Conservation (phyloP, 2,113 vertebrate genomes). For the Chloebia gouldiae region DNA sequence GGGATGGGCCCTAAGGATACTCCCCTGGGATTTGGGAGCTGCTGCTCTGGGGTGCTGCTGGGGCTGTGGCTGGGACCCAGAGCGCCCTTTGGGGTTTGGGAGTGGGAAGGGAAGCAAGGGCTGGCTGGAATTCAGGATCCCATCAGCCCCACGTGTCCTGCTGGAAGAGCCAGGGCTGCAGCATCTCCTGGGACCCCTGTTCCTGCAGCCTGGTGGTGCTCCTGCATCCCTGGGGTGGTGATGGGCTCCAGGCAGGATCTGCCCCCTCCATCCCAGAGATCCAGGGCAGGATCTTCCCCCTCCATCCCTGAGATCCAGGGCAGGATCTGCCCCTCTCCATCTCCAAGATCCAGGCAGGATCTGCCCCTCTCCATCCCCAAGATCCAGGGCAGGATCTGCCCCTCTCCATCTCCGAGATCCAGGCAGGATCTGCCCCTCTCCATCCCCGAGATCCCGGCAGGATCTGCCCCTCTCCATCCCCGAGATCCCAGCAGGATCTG, state of each 20-base stretch:
- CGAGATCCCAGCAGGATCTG: neutral
- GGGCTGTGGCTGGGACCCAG: neutral
- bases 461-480: neutral
- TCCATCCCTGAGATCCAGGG: neutral
- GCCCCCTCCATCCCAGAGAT: neutral
- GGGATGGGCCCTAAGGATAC: accelerated
- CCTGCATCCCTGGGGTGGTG: neutral
- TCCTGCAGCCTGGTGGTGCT: neutral
- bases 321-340: neutral
- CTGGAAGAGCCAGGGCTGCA: neutral
- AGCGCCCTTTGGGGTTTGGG: neutral
- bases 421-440: neutral
- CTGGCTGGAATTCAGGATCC: neutral
- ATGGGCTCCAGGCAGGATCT: neutral
- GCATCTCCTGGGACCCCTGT: neutral
- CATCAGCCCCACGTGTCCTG: neutral
- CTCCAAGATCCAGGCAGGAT: neutral
- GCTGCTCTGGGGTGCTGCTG: neutral
- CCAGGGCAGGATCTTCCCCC: neutral
- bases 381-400: neutral
- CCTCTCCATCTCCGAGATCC: neutral
- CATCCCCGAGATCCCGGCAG: neutral
- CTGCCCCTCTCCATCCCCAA: neutral
- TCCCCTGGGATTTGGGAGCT: neutral
- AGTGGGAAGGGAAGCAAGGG: neutral